These are phyloP conservation scores for Geotrupes spiniger DNA, from an alignment of 2,888 invertebrate genomes.

Conservation along the genomic window DNA sequence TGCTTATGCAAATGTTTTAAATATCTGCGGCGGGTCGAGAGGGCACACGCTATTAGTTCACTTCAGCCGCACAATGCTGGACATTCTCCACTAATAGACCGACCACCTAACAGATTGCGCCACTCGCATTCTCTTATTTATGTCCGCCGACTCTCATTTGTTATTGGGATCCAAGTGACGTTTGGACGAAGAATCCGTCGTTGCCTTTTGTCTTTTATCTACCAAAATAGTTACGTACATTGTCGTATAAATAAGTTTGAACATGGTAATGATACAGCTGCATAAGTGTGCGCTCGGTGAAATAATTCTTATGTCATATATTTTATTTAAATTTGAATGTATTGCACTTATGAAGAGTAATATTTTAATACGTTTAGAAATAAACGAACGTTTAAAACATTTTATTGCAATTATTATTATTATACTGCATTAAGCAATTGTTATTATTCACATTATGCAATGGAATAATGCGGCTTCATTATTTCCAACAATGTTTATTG, in stretches of 20 bases:
- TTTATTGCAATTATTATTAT: too few species aligned
- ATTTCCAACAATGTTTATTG: too few species aligned
- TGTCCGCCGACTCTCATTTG: conserved; percentile 42
- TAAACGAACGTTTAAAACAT: too few species aligned
- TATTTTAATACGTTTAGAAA: too few species aligned
- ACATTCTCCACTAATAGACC: conserved; percentile 49
- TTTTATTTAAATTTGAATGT: too few species aligned
- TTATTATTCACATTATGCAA: too few species aligned
- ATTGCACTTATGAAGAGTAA: too few species aligned
- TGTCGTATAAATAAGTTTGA: conserved; percentile 1
- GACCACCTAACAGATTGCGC: conserved; percentile 48
- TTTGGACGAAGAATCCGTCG: conserved; percentile 9
- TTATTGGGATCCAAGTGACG: conserved; percentile 29
- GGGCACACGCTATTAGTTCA: conserved; percentile 44
- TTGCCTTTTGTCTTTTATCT: conserved; percentile 18
- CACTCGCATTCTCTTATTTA: conserved; percentile 45
- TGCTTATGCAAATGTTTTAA: conserved; percentile 38
- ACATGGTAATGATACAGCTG: not conserved
- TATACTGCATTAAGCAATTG: too few species aligned
- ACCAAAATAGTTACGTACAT: conserved; percentile 3
- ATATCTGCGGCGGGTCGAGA: conserved; percentile 42
- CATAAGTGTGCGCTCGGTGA: too few species aligned
- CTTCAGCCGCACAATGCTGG: conserved; percentile 46
- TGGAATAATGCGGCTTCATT: too few species aligned
- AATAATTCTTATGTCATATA: too few species aligned